Percentiles rank a stretch among this genome's conserved stretches.
These are phyloP conservation scores for Asobara japonica DNA, from an alignment of 1,140 invertebrate species.

Conservation along the genomic window DNA sequence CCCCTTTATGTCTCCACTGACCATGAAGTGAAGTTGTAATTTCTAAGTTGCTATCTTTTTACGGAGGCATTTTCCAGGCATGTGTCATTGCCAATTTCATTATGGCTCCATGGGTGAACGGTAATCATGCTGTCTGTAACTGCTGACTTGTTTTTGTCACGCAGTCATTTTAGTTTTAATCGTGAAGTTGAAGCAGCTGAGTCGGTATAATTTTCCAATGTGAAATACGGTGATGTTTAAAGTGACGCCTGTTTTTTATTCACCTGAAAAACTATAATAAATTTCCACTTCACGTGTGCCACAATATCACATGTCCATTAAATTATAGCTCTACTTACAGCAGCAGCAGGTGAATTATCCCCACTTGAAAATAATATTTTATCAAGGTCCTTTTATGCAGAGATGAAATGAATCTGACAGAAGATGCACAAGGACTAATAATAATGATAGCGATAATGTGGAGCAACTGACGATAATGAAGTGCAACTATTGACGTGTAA, in stretches of 20 bases:
- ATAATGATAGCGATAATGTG: neutral
- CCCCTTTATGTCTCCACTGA: conserved; percentile 3
- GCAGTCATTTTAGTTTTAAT: no score
- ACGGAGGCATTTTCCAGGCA: neutral
- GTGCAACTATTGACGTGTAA: neutral
- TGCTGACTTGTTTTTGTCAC: neutral
- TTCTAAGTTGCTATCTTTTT: neutral
- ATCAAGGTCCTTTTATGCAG: neutral
- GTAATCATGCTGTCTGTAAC: neutral
- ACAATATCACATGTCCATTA: neutral
- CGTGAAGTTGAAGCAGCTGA: neutral
- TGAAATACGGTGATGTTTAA: no score
- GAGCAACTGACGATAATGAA: neutral
- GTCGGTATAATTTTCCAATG: neutral
- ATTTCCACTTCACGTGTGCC: neutral
- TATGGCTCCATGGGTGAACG: neutral
- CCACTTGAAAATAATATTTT: conserved; percentile 7
- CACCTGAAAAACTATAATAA: neutral
- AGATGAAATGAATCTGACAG: neutral
- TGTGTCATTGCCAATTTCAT: neutral
- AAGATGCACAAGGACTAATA: neutral
- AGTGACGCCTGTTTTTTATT: no score
- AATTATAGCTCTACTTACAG: neutral
- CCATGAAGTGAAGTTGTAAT: neutral
- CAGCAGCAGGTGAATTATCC: conserved; percentile 23